Evolutionary conservation across 2,888 invertebrate species (phyloP).

Genomic region (Physocephala rufipes): DNA sequence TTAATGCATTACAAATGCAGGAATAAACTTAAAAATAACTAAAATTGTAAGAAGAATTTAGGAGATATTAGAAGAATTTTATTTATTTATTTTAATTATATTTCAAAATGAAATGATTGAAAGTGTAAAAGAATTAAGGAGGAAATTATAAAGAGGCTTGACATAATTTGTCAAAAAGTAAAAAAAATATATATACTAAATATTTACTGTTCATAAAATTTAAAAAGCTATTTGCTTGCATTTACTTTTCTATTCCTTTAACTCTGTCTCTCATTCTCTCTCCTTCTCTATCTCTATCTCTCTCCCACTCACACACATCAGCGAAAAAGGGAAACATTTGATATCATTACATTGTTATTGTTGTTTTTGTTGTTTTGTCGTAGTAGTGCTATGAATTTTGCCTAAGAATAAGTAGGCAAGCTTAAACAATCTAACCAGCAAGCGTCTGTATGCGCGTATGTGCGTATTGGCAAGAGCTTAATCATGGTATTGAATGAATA

Average conservation of each 20-base stretch:
- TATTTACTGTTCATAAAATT: not conserved
- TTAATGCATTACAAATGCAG: no score
- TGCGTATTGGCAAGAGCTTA: not conserved
- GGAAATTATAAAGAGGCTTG: not conserved
- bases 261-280: no score
- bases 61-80: no score
- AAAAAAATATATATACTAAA: no score
- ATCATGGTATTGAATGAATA: constrained; percentile 6
- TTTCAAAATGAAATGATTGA: no score
- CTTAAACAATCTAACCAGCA: not conserved
- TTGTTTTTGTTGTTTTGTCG: not conserved
- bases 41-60: no score
- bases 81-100: no score
- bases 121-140: not conserved
- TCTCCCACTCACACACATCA: not conserved
- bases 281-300: not conserved
- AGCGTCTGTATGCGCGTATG: not conserved
- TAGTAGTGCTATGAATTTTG: not conserved
- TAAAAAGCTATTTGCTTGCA: no score
- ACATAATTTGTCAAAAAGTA: not conserved
- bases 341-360: not conserved
- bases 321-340: not conserved
- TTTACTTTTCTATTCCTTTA: no score
- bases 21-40: no score
- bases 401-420: not conserved